Base-by-base conservation (phyloP, 2,797 vertebrate species). In the Microchirus variegatus region DNA sequence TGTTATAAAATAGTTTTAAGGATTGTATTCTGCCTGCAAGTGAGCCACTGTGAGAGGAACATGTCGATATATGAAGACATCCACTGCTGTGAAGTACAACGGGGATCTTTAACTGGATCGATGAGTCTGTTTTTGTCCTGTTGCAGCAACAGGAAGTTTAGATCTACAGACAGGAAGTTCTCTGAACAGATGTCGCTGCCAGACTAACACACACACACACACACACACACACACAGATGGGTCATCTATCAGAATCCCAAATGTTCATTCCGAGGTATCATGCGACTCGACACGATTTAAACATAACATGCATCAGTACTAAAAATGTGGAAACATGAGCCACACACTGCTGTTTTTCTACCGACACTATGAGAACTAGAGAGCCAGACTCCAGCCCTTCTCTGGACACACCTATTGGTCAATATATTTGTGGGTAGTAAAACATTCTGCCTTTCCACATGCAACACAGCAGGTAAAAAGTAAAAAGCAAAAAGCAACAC, bases 231-330 rank as follows among this genome's bases (percentile, higher is more conserved):
- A n/a, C n/a, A n/a, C n/a, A n/a, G n/a, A n/a, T n/a, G n/a, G 10
- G 59, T 10, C 9, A 52, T 50, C 42, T 51, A 67, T 78, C 67
- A 63, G 59, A 80, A 73, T 55, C 59, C 42, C 74, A 67, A 73
- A 80, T 80, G 82, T 81, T 84, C 76, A 83, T 82, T 86, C 69
- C 78, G 67, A 72, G 62, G 70, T 73, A 73, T 85, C 84, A 88
- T 87, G 87, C 84, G 49, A 87, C 81, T 83, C 74, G 64, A 87
- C 87, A 85, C 70, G 41, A 75, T 78, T 53, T 63, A 87, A 86
- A 82, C 74, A 80, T 11, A 78, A 87, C 89, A 90, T 89, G 87
- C 85, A 88, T 79, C 68, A 68, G 76, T 75, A 65, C 69, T 70
- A 67, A 59, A n/a, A 38, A n/a, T n/a, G n/a, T n/a, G 53, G 58